A percentile compares a stretch with the other conserved stretches of the same genome.
Conservation (phyloP, 2,888 invertebrate species). For the Hecatera dysodea region DNA sequence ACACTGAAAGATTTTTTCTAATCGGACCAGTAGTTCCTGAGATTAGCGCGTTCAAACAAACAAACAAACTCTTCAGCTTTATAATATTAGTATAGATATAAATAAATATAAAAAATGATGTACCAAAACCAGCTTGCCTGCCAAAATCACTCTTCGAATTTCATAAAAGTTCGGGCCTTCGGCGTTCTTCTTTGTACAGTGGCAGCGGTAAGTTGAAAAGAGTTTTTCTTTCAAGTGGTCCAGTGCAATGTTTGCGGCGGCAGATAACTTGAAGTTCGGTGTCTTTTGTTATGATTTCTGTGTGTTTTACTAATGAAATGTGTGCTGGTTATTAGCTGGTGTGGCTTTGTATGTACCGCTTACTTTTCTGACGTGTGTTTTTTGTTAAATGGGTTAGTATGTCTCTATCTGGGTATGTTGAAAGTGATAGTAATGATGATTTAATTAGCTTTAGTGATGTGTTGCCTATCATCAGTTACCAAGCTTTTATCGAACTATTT, state of each 20-base stretch:
- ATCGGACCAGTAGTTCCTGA: too few relatives aligned
- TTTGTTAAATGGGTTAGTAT: slow-evolving; percentile 33
- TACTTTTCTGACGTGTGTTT: not conserved
- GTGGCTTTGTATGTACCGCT: slow-evolving; percentile 24
- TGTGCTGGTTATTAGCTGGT: slow-evolving; percentile 33
- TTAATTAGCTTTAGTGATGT: too few relatives aligned
- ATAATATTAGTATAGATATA: too few relatives aligned
- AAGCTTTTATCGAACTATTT: too few relatives aligned
- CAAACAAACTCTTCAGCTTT: too few relatives aligned
- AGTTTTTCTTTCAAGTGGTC: slow-evolving; percentile 56
- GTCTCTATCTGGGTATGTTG: not conserved
- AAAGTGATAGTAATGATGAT: too few relatives aligned
- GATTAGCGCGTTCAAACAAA: too few relatives aligned
- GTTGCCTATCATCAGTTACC: too few relatives aligned
- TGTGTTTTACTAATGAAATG: slow-evolving; percentile 64
- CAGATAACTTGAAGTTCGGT: slow-evolving; percentile 58
- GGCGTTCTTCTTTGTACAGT: not conserved
- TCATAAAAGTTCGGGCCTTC: not conserved
- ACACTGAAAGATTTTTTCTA: too few relatives aligned
- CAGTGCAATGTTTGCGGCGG: slow-evolving; percentile 61
- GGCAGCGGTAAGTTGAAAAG: slow-evolving; percentile 61
- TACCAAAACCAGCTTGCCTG: too few relatives aligned
- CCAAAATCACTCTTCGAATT: too few relatives aligned
- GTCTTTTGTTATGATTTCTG: slow-evolving; percentile 56
- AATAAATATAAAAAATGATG: too few relatives aligned